phyloP scores from a whole-genome alignment of 2,888 invertebrate species.

The Drosophila stalkeri region DNA sequence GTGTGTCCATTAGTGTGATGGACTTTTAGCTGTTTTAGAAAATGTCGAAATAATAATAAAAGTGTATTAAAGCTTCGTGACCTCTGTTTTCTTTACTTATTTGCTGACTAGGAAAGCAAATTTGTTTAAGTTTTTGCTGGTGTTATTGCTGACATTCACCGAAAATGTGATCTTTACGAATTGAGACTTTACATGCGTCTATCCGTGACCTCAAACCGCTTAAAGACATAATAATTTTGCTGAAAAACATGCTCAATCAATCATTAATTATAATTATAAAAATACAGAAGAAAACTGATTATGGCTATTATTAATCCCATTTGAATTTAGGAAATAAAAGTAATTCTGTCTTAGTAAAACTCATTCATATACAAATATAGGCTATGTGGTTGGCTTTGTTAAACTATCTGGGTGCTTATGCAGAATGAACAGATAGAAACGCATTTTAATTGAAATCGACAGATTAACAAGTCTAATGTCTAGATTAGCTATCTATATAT shows the following conservation, averaged over 20 bases:
- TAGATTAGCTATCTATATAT: background rate
- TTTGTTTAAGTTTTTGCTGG: background rate
- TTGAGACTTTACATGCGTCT: conserved; percentile 5
- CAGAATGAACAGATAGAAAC: too few species aligned
- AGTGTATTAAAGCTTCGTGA: too few species aligned
- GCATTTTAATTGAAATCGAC: too few species aligned
- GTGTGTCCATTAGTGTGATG: background rate
- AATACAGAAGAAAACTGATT: conserved; percentile 28
- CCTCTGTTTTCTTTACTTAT: too few species aligned
- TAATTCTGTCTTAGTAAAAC: background rate
- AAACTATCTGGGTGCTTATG: background rate
- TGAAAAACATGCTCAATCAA: conserved; percentile 20
- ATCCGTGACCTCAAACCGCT: conserved; percentile 51
- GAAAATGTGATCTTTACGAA: background rate
- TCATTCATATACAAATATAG: too few species aligned
- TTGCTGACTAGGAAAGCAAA: conserved; percentile 14
- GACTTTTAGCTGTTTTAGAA: background rate
- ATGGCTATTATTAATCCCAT: conserved; percentile 16
- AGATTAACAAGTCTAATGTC: background rate
- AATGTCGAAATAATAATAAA: background rate
- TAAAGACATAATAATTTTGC: conserved; percentile 41
- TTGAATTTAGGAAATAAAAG: conserved; percentile 11
- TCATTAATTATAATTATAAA: conserved; percentile 43
- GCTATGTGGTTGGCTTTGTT: background rate
- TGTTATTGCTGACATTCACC: conserved; percentile 34